Percentiles rank a stretch among this genome's conserved stretches.
Evolutionary conservation across 2,888 invertebrate genomes (phyloP).

Genomic region (Aspidiotus destructor): DNA sequence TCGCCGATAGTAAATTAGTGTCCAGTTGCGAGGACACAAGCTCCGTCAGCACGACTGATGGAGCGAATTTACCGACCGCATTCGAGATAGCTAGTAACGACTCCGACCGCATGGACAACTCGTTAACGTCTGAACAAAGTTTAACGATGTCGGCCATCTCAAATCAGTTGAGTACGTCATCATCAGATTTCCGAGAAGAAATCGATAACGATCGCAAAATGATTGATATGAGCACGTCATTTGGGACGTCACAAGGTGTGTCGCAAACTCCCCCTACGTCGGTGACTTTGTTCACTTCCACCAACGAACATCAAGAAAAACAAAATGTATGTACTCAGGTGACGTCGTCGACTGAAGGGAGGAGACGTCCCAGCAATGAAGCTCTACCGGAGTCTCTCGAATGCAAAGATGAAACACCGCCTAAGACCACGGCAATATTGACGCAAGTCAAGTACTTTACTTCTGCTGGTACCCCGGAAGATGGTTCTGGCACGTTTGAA

Average conservation of each 20-base stretch:
- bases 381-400: not conserved
- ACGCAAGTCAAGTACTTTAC: conserved; percentile 46
- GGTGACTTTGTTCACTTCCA: conserved; percentile 48
- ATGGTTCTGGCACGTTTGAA: conserved; percentile 46
- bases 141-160: conserved; percentile 45
- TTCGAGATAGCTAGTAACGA: conserved; percentile 43
- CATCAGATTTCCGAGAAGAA: conserved; percentile 40
- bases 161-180: conserved; percentile 43
- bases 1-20: conserved; percentile 7
- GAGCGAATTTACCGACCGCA: conserved; percentile 39
- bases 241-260: not conserved
- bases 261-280: conserved; percentile 43
- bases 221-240: conserved; percentile 38
- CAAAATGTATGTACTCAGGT: conserved; percentile 50
- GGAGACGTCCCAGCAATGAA: conserved; percentile 1
- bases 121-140: conserved; percentile 40
- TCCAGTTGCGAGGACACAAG: conserved; percentile 27
- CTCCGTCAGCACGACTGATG: conserved; percentile 23
- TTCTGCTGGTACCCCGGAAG: conserved; percentile 39
- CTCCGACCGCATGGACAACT: conserved; percentile 42
- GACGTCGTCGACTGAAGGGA: conserved; percentile 41
- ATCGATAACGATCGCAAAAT: conserved; percentile 19
- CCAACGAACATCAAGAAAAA: conserved; percentile 45
- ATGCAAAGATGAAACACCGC: conserved; percentile 59
- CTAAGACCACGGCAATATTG: conserved; percentile 48